Evolutionary conservation across 2,888 invertebrate species (phyloP).

Genomic region (Sturmia bella): DNA sequence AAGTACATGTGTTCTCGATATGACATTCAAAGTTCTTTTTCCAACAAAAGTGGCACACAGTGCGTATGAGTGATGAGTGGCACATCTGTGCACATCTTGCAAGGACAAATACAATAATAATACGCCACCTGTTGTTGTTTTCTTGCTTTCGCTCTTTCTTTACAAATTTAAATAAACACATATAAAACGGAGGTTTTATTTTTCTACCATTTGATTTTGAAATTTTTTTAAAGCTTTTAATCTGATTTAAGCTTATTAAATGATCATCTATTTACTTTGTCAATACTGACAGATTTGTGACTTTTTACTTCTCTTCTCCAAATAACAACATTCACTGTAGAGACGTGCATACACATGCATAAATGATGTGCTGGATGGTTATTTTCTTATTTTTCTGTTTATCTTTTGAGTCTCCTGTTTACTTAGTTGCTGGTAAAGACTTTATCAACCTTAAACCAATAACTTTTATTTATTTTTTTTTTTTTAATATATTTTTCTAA

Average conservation of each 20-base stretch:
- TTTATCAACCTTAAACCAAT: background rate
- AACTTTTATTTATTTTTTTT: background rate
- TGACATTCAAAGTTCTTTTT: background rate
- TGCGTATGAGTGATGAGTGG: slow-evolving; percentile 25
- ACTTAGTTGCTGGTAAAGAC: background rate
- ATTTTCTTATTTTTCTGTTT: background rate
- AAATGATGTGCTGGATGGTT: slow-evolving; percentile 34
- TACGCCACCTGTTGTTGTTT: slow-evolving; percentile 22
- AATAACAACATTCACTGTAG: background rate
- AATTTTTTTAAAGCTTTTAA: background rate
- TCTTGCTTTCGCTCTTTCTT: too few relatives aligned
- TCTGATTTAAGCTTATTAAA: slow-evolving; percentile 13
- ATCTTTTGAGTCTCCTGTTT: background rate
- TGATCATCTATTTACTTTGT: slow-evolving; percentile 14
- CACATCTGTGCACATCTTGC: background rate
- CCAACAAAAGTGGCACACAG: background rate
- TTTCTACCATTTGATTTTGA: too few relatives aligned
- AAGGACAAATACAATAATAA: background rate
- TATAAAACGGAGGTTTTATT: too few relatives aligned
- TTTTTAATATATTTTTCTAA: slow-evolving; percentile 1
- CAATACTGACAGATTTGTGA: slow-evolving; percentile 4
- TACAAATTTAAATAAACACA: too few relatives aligned
- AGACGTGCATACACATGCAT: too few relatives aligned
- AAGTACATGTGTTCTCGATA: too few relatives aligned
- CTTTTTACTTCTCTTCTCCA: background rate